These are phyloP conservation scores for Paraescarpia echinospica DNA, from an alignment of 1,140 invertebrate species.

Conservation along the genomic window DNA sequence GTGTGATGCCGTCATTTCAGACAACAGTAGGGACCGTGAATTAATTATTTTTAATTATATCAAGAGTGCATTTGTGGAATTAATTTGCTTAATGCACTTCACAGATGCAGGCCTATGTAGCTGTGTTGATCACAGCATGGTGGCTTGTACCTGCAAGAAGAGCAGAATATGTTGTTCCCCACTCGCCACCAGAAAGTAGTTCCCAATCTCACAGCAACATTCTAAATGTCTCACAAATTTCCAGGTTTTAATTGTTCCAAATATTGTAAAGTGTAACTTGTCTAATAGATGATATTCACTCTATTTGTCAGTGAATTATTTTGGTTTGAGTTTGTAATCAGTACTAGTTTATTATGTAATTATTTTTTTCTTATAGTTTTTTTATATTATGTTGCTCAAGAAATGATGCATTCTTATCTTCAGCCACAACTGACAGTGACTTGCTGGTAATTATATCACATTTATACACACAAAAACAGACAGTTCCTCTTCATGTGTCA, in stretches of 20 bases:
- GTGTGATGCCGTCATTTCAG: not conserved
- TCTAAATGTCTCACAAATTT: not conserved
- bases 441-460: too few species aligned
- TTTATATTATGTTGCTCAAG: too few species aligned
- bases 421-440: too few species aligned
- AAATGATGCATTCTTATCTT: too few species aligned
- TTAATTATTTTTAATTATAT: not conserved
- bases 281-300: not conserved
- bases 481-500: too few species aligned
- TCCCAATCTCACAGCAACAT: not conserved
- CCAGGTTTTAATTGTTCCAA: not conserved
- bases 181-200: not conserved
- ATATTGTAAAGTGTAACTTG: not conserved
- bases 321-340: too few species aligned
- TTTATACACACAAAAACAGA: too few species aligned
- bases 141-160: not conserved
- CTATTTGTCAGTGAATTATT: not conserved
- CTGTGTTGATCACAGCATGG: not conserved
- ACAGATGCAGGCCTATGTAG: not conserved
- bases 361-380: too few species aligned
- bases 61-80: not conserved
- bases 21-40: not conserved
- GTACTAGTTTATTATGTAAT: too few species aligned
- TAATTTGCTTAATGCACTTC: not conserved
- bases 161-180: not conserved